Base-by-base conservation (phyloP, 2,888 invertebrate genomes). In the Orthosia cruda region DNA sequence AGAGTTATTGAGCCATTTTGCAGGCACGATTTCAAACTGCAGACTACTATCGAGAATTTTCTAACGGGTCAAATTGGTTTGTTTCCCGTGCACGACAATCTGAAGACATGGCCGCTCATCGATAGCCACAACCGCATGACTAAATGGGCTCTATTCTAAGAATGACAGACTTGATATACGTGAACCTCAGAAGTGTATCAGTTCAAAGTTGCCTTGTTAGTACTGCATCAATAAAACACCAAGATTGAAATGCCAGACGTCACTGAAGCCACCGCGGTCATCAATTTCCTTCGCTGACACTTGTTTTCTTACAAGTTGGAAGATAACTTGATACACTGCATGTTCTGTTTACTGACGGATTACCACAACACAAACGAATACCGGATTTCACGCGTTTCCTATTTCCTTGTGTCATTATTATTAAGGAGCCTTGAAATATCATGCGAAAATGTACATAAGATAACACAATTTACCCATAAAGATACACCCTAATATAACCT, bases 261-360 rank as follows among this genome's bases (percentile, higher is more conserved):
- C 26, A 26, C 26, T 26, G 3, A 26, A 26, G 26, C 71, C 59
- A 69, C 77, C 63, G 18, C 70, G 71, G 67, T 81, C 87, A 85
- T 86, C 84, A 81, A 87, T 86, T 77, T 77, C 70, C 18, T 59
- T 61, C 69, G 18, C 32, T 77, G 77, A 80, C 71, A 86, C 57
- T 71, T 58, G 23, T 66, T 74, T 75, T 61, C 64, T 79, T 83
- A 72, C 75, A 64, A 62, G 59, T 49, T 2, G 49, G 26, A 40
- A 71, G 73, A 85, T 76, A 84, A 78, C 78, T 81, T 84, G 85
- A 87, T 87, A 87, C 71, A 72, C 66, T 59, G 73, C 76, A 80
- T 84, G 66, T 79, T 76, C 65, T 87, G 82, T 85, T 81, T 76
- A 79, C 79, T 67, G 23, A 79, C 57, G 59, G 71, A 80, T 77